phyloP scores from a whole-genome alignment of 2,888 invertebrate genomes.

The Cheilosia soror region DNA sequence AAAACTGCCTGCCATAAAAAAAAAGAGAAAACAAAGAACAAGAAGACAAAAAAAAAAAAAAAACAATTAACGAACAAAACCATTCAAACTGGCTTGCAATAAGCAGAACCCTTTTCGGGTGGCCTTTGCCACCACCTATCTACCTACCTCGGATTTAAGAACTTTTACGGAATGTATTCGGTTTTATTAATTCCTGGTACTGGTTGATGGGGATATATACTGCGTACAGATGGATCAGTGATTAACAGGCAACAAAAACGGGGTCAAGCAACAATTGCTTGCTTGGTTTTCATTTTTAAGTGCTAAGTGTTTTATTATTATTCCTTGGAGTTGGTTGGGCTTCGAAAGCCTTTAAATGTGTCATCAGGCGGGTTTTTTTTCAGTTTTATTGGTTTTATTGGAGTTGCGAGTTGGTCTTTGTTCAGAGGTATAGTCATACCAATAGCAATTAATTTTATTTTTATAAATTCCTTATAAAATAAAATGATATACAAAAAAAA shows the following conservation, averaged over 20 bases:
- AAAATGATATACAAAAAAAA: not conserved
- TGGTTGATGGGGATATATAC: conserved; percentile 22
- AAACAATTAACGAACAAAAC: not conserved
- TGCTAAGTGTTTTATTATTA: conserved; percentile 34
- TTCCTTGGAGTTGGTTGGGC: not conserved
- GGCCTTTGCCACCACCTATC: conserved; percentile 34
- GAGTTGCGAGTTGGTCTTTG: too few relatives aligned
- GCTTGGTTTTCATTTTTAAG: conserved; percentile 17
- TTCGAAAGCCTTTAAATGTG: conserved; percentile 29
- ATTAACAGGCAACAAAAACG: conserved; percentile 42
- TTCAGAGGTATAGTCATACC: too few relatives aligned
- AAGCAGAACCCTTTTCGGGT: conserved; percentile 26
- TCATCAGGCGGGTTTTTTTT: not conserved
- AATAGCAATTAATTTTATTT: not conserved
- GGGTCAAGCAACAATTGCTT: conserved; percentile 48
- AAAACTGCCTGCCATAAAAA: conserved; percentile 7
- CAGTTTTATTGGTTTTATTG: not conserved
- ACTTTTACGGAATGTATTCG: conserved; percentile 23
- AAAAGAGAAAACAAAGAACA: conserved; percentile 39
- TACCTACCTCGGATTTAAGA: conserved; percentile 8
- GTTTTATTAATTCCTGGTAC: conserved; percentile 55
- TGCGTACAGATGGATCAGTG: conserved; percentile 33
- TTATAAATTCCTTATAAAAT: conserved; percentile 14
- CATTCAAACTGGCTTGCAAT: not conserved
- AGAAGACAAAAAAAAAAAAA: not conserved